Percentiles rank a stretch among this genome's conserved stretches.
phyloP scores from a whole-genome alignment of 1,140 invertebrate genomes.

The Drosophila bocki region DNA sequence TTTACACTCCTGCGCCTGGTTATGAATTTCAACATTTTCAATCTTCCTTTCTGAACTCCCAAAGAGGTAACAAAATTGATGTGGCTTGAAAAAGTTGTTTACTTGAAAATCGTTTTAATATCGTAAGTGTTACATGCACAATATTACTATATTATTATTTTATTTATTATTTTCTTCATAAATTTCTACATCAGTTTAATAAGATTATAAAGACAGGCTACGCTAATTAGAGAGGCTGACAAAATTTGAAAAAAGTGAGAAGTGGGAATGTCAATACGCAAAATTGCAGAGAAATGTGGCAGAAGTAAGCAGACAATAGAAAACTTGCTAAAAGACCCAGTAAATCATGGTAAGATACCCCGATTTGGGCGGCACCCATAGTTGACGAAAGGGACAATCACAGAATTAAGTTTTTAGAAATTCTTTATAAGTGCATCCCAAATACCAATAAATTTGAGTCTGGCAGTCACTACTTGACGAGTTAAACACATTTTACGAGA shows the following conservation, averaged over 20 bases:
- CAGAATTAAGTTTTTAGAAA: not conserved
- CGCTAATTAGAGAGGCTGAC: too few relatives aligned
- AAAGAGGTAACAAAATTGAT: not conserved
- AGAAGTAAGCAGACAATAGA: not conserved
- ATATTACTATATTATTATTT: too few relatives aligned
- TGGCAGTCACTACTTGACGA: not conserved
- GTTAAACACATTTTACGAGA: not conserved
- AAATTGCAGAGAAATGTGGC: not conserved
- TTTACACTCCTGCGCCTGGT: conserved; percentile 31
- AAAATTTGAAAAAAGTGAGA: not conserved
- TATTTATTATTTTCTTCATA: too few relatives aligned
- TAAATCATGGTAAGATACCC: not conserved
- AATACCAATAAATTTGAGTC: not conserved
- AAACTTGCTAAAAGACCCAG: not conserved
- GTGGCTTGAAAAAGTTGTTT: not conserved
- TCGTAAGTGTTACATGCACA: not conserved
- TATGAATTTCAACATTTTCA: conserved; percentile 73
- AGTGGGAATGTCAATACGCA: not conserved
- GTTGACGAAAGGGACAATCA: not conserved
- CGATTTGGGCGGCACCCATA: not conserved
- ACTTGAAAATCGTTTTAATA: not conserved
- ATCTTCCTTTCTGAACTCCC: conserved; percentile 10
- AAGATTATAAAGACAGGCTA: too few relatives aligned
- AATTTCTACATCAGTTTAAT: too few relatives aligned
- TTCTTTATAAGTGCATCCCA: not conserved